Evolutionary conservation across 2,113 vertebrate genomes (phyloP), one percentile per base, ranked within the genome.

Genomic region (Panthera uncia): DNA sequence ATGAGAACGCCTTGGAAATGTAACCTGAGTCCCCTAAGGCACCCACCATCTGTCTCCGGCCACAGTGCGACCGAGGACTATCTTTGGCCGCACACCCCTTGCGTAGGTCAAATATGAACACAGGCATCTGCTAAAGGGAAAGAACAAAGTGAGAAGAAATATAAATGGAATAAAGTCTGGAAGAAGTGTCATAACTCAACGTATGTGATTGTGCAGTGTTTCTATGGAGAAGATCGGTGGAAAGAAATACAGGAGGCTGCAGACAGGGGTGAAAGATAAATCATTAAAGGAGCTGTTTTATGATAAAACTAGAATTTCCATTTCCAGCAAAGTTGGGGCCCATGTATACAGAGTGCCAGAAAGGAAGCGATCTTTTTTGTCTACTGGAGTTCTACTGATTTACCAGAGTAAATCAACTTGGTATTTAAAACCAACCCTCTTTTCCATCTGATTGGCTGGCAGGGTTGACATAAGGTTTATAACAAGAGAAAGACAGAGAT

Each of bases 11-110:
- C 82, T 80, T 89, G 91, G 91, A 85, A 93, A 82, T 97, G 81
- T 94, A 93, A 98, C 93, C 65, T 66, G 90, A 92, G 15, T 14
- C 69, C 38, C 63, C 38, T 2, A 29, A 91, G 71, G 88, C 86
- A 74, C 33, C 94, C 52, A 74, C 97, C 96, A 93, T 95, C 96
- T 97, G 93, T 95, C 61, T 79, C 61, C 66, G 89, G 89, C 71
- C 81, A 73, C 57, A 18, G 0, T 57, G 38, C 74, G 84, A 88
- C 55, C 14, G 66, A 96, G 76, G 57, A 55, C 69, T 91, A 29
- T 88, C 78, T 97, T 90, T 95, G 91, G 74, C 82, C 38, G 18
- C 73, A 85, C 13, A 79, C 1, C 3, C 79, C 69, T 87, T 29
- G 29, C 18, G 21, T n/a, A 78, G 48, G 69, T 93, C 86, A 96